Base-by-base conservation (phyloP, 2,888 invertebrate species). In the Lagria hirta region DNA sequence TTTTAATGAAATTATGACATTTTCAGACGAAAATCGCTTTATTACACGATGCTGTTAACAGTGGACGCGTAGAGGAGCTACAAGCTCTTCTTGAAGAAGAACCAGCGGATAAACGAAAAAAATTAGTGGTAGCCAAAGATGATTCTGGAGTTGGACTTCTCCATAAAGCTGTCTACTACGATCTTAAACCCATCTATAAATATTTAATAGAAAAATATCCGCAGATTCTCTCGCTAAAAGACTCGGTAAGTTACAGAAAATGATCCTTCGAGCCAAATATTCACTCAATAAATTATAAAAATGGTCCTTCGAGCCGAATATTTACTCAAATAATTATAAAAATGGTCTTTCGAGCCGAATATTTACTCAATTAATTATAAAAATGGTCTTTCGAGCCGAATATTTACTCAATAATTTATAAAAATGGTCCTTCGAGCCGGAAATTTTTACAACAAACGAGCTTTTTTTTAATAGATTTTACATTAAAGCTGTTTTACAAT, bases 161-260 rank as follows among this genome's bases (percentile, higher is more conserved):
- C 14, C 90, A 91, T 69, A 89, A 89, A 59, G 88, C 89, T 0
- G 81, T 90, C 7, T 85, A 82, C 65, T 81, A 84, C 65, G 86
- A 84, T 65, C 81, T 82, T 60, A 78, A 75, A 55, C 82, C 85
- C 49, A 83, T 90, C 44, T 78, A 84, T 7, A 78, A 81, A 49
- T 89, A 84, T 76, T 76, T 91, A 1, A 76, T 84, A 2, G 73
- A 75, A n/a, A 78, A 80, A 60, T 83, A 80, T 67, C 86, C 87
- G 0, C 73, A 76, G 18, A 76, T 82, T 0, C 80, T 83, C 2
- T 76, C 80, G 27, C 74, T 83, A 50, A 82, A 78, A 53, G 88
- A 89, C 68, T 81, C 83, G 58, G 88, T 88, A 66, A 76, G 80
- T 75, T 35, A 1, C n/a, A 3, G n/a, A 30, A 15, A 12, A n/a